Evolutionary conservation across 1,140 invertebrate species (phyloP).

Genomic region (Aphidius ervi): DNA sequence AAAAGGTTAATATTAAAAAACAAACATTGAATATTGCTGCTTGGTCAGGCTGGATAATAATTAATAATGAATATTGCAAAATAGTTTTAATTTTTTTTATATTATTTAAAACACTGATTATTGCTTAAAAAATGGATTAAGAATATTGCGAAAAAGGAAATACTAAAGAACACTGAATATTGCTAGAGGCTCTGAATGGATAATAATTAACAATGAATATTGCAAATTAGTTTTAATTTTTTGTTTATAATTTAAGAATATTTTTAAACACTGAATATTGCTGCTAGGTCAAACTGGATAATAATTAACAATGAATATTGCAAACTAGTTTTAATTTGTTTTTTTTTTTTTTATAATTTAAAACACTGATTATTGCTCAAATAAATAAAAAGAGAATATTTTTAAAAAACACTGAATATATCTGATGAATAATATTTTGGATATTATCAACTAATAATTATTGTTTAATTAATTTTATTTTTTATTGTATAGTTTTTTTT

Average conservation of each 20-base stretch:
- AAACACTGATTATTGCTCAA: conserved; percentile 6
- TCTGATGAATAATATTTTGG: not conserved
- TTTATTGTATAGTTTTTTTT: not conserved
- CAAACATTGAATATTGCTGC: not conserved
- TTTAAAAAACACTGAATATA: not conserved
- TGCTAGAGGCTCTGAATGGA: not conserved
- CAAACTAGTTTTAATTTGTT: not conserved
- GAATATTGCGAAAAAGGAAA: not conserved
- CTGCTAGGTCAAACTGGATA: not conserved
- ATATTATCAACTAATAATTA: too few species aligned
- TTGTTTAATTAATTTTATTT: not conserved
- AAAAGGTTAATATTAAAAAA: not conserved
- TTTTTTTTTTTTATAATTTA: not conserved
- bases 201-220: not conserved
- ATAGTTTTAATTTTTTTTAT: not conserved
- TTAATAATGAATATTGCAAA: not conserved
- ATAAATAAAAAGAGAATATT: not conserved
- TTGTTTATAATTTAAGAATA: not conserved
- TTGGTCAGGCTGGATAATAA: not conserved
- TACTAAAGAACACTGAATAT: not conserved
- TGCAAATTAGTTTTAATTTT: not conserved
- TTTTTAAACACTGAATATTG: conserved; percentile 4
- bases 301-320: not conserved
- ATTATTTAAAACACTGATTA: conserved; percentile 6
- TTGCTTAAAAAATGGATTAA: conserved; percentile 1